A percentile compares a stretch with the other conserved stretches of the same genome.
Conservation (phyloP, 1,140 invertebrate genomes). For the Condylostylus longicornis region DNA sequence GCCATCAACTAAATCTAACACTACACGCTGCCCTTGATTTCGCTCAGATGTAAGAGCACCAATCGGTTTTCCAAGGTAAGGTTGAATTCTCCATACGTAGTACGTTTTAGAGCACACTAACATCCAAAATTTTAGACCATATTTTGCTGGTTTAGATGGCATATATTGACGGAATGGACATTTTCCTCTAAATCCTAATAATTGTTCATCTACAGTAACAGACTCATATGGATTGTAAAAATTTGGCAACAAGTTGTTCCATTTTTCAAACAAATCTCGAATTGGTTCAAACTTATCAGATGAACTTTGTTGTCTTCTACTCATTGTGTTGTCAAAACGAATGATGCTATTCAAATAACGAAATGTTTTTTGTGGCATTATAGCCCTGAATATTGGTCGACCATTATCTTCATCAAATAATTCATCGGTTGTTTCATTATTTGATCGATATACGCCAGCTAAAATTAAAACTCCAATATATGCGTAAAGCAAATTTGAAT, state of each 20-base stretch:
- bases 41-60: not conserved
- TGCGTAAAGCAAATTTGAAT: too few species aligned
- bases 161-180: slow-evolving; percentile 22
- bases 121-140: slow-evolving; percentile 29
- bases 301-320: not conserved
- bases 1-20: not conserved
- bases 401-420: not conserved
- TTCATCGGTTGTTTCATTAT: not conserved
- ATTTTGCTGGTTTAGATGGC: slow-evolving; percentile 23
- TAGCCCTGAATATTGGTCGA: not conserved
- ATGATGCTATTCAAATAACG: slow-evolving; percentile 5
- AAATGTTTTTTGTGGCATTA: slow-evolving; percentile 4
- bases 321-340: slow-evolving; percentile 13
- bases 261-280: slow-evolving; percentile 19
- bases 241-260: slow-evolving; percentile 16
- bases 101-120: too few species aligned
- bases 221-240: slow-evolving; percentile 3
- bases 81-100: too few species aligned
- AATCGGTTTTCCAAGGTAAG: not conserved
- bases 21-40: not conserved
- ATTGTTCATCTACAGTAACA: slow-evolving; percentile 20
- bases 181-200: slow-evolving; percentile 16
- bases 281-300: slow-evolving; percentile 23
- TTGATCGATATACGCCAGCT: too few species aligned
- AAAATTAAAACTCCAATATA: too few species aligned